These are phyloP conservation scores for Myiozetetes cayanensis DNA, from an alignment of 2,113 vertebrate genomes.

Conservation along the genomic window DNA sequence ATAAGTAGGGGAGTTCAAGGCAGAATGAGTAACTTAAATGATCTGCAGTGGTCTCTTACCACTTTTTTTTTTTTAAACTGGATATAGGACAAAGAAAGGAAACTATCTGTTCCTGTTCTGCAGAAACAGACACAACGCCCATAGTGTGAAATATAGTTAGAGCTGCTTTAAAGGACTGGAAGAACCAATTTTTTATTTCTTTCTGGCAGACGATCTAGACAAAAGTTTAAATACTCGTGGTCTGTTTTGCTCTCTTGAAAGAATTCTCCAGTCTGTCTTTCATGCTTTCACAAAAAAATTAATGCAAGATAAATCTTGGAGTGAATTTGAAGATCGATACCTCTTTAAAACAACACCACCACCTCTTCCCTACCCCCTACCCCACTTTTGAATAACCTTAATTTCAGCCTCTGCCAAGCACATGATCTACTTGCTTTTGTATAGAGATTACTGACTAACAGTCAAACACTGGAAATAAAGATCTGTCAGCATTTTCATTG, in stretches of 20 bases:
- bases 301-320: not conserved
- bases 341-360: not conserved
- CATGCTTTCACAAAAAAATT: not conserved
- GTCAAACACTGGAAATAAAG: not conserved
- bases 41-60: not conserved
- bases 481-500: constrained; percentile 39
- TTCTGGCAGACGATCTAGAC: not conserved
- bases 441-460: not conserved
- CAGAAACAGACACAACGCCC: not conserved
- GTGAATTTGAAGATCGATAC: not conserved
- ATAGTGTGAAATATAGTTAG: not conserved
- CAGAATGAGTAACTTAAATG: not conserved
- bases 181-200: not conserved
- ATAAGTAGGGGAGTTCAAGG: not conserved
- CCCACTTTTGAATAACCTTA: not conserved
- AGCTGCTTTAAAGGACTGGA: not conserved
- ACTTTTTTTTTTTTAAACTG: not conserved
- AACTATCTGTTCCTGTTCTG: constrained; percentile 21
- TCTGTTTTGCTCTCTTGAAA: not conserved
- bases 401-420: not conserved
- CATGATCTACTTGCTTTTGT: constrained; percentile 24
- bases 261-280: not conserved
- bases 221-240: not conserved
- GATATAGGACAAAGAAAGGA: not conserved
- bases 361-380: not conserved